Conservation (phyloP, 2,888 invertebrate species). For the Enchytraeus crypticus region DNA sequence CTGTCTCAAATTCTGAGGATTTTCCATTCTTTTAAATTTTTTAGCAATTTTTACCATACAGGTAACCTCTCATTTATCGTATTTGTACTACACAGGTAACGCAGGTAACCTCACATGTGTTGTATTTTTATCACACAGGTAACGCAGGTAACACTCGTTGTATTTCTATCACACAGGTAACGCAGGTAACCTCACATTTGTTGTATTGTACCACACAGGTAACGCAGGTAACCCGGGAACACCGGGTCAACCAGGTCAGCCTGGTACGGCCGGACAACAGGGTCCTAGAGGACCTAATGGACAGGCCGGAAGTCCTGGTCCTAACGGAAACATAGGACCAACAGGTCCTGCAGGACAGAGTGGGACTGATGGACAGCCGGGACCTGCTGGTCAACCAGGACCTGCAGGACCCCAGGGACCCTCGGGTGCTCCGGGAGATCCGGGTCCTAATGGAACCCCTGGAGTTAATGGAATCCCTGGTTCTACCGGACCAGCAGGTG, state of each 20-base stretch:
- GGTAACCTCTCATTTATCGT: too few species aligned
- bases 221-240: too few species aligned
- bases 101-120: too few species aligned
- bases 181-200: too few species aligned
- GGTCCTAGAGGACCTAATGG: constrained; percentile 8
- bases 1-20: too few species aligned
- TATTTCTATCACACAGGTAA: too few species aligned
- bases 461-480: background rate
- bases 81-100: too few species aligned
- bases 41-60: too few species aligned
- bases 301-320: background rate
- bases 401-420: constrained; percentile 8
- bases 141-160: too few species aligned
- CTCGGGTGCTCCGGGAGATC: constrained; percentile 5
- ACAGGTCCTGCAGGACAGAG: background rate
- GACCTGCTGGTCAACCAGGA: constrained; percentile 14
- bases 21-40: too few species aligned
- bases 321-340: background rate
- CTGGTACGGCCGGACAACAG: background rate
- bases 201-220: too few species aligned
- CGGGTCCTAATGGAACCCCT: constrained; percentile 9
- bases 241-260: constrained; percentile 4
- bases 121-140: too few species aligned
- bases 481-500: constrained; percentile 1
- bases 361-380: constrained; percentile 5